These are phyloP conservation scores for Schizopygopsis malacanthus DNA, from an alignment of 2,797 vertebrate species.

Conservation along the genomic window DNA sequence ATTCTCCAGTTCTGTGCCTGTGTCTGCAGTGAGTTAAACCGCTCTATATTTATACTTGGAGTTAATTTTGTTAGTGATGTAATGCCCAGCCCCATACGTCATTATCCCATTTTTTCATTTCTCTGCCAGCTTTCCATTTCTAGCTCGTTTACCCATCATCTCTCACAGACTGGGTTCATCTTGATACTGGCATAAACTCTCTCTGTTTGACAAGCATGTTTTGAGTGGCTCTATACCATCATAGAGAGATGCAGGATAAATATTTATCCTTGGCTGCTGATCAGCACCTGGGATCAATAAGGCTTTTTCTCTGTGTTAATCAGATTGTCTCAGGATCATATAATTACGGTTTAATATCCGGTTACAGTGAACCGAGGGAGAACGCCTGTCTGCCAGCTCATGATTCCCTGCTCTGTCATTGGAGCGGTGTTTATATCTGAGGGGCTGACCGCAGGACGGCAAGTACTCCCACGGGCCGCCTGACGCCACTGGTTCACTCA, in stretches of 20 bases:
- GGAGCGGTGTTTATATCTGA: slow-evolving; percentile 65
- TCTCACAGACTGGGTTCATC: slow-evolving; percentile 35
- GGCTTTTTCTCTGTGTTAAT: slow-evolving; percentile 70
- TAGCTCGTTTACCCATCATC: slow-evolving; percentile 19
- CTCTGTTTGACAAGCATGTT: slow-evolving; percentile 51
- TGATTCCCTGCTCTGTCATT: slow-evolving; percentile 52
- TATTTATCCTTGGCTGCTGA: slow-evolving; percentile 68
- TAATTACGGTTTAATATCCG: slow-evolving; percentile 73
- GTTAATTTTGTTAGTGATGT: slow-evolving; percentile 32
- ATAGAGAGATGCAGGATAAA: slow-evolving; percentile 63
- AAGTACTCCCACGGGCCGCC: slow-evolving; percentile 25
- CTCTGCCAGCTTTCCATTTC: slow-evolving; percentile 45
- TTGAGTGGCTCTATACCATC: slow-evolving; percentile 41
- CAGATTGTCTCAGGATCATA: slow-evolving; percentile 73
- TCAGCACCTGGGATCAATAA: slow-evolving; percentile 78
- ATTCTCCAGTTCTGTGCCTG: neutral
- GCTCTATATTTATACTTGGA: neutral
- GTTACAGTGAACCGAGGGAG: slow-evolving; percentile 57
- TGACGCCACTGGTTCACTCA: slow-evolving; percentile 63
- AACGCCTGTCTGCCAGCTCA: slow-evolving; percentile 49
- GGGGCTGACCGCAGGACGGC: slow-evolving; percentile 55
- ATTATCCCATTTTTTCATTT: slow-evolving; percentile 2
- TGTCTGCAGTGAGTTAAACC: slow-evolving; percentile 4
- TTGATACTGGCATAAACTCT: slow-evolving; percentile 21
- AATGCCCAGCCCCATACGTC: neutral